These are phyloP conservation scores for Helicoverpa assulta DNA, from an alignment of 2,888 invertebrate genomes.

Conservation along the genomic window DNA sequence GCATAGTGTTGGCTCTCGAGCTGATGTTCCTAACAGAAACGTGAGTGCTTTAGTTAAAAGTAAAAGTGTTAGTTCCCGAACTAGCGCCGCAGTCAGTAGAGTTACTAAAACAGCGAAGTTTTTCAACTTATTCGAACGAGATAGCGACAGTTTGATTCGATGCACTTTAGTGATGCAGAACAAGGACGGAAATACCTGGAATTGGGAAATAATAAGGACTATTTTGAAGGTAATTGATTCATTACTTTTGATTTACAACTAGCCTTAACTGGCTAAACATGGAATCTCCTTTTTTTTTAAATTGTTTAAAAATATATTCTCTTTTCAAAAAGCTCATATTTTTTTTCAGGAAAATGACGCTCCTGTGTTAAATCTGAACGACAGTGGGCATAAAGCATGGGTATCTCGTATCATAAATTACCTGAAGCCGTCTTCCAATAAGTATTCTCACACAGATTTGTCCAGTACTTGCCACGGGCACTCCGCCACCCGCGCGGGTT, in stretches of 20 bases:
- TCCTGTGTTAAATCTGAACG: constrained; percentile 79
- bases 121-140: constrained; percentile 90
- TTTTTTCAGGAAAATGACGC: constrained; percentile 79
- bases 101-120: constrained; percentile 85
- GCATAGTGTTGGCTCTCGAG: constrained; percentile 84
- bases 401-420: constrained; percentile 94
- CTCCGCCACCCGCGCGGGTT: constrained; percentile 92
- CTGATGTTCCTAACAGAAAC: constrained; percentile 85
- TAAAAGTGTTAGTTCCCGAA: constrained; percentile 86
- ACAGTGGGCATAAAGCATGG: constrained; percentile 86
- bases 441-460: constrained; percentile 96
- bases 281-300: too few species aligned
- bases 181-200: constrained; percentile 96
- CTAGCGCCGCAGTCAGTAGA: constrained; percentile 82
- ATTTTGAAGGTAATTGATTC: constrained; percentile 92
- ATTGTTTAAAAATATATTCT: too few species aligned
- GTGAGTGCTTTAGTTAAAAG: constrained; percentile 86
- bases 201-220: constrained; percentile 97
- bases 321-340: neutral
- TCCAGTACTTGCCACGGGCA: constrained; percentile 89
- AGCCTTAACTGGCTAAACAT: neutral
- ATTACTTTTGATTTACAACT: constrained; percentile 16
- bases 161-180: constrained; percentile 95
- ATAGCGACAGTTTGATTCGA: constrained; percentile 92
- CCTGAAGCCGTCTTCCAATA: constrained; percentile 96